Percentiles rank a stretch among this genome's conserved stretches.
phyloP scores from a whole-genome alignment of 2,888 invertebrate genomes.

The Diplolepis rosae region DNA sequence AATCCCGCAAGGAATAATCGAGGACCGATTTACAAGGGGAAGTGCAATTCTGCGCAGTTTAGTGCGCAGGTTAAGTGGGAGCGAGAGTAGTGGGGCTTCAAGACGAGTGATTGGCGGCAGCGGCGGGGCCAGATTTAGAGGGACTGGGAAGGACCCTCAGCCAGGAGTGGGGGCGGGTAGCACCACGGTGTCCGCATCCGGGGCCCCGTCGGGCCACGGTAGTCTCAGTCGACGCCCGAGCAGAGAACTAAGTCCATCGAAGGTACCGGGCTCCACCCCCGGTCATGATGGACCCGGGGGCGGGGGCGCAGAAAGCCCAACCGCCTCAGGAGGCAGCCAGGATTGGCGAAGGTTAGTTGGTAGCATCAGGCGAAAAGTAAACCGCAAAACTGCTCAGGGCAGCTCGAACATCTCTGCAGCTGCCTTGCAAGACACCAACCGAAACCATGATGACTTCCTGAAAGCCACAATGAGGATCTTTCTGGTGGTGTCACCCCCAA shows the following conservation, averaged over 20 bases:
- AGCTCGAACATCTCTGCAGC: conserved; percentile 59
- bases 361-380: conserved; percentile 70
- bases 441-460: conserved; percentile 81
- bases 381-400: conserved; percentile 61
- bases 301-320: conserved; percentile 51
- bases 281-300: conserved; percentile 46
- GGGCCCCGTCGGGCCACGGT: conserved; percentile 59
- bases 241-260: conserved; percentile 67
- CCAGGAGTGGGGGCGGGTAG: conserved; percentile 43
- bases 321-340: conserved; percentile 57
- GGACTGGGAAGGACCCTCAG: not conserved
- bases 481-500: conserved; percentile 82
- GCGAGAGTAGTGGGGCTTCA: conserved; percentile 47
- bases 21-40: conserved; percentile 42
- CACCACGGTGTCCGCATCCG: conserved; percentile 68
- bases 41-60: conserved; percentile 53
- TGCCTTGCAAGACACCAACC: conserved; percentile 53
- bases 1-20: conserved; percentile 41
- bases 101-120: conserved; percentile 1
- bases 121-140: conserved; percentile 26
- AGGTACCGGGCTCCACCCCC: conserved; percentile 49
- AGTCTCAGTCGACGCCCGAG: conserved; percentile 66
- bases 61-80: conserved; percentile 61
- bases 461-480: conserved; percentile 85
- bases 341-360: conserved; percentile 73